Percentiles rank a stretch among this genome's conserved stretches.
Evolutionary conservation across 2,797 vertebrate species (phyloP).

Genomic region (Pelobates cultripes): DNA sequence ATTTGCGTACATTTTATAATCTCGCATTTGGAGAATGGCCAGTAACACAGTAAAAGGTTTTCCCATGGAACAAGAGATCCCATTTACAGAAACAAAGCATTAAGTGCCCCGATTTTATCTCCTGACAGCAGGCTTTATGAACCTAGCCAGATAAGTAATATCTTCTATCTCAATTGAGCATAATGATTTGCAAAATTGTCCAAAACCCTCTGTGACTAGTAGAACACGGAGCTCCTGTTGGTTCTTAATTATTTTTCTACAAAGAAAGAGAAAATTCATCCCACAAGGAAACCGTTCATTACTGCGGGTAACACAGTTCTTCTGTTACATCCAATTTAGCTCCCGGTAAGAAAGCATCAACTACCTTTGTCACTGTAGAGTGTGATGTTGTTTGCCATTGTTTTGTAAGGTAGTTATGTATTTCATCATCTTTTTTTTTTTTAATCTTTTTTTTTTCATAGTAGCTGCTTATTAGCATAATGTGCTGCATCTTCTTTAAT

Average conservation of each 20-base stretch:
- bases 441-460: neutral
- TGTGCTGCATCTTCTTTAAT: neutral
- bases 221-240: constrained; percentile 22
- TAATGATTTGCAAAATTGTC: constrained; percentile 16
- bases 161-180: constrained; percentile 24
- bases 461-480: neutral
- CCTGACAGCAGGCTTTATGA: constrained; percentile 33
- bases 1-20: constrained; percentile 34
- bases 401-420: neutral
- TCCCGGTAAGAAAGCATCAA: neutral
- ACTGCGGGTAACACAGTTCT: neutral
- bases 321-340: neutral
- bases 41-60: constrained; percentile 36
- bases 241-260: constrained; percentile 30
- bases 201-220: constrained; percentile 5
- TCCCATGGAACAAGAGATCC: constrained; percentile 37
- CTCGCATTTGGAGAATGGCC: constrained; percentile 41
- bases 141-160: constrained; percentile 35
- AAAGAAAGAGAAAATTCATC: constrained; percentile 13
- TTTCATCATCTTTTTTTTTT: neutral
- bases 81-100: constrained; percentile 46
- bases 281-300: neutral
- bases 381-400: neutral
- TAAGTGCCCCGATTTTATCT: constrained; percentile 46
- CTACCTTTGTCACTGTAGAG: neutral